Percentiles rank a stretch among this genome's conserved stretches.
Conservation (phyloP, 1,140 invertebrate species). For the Chrysoperla carnea region DNA sequence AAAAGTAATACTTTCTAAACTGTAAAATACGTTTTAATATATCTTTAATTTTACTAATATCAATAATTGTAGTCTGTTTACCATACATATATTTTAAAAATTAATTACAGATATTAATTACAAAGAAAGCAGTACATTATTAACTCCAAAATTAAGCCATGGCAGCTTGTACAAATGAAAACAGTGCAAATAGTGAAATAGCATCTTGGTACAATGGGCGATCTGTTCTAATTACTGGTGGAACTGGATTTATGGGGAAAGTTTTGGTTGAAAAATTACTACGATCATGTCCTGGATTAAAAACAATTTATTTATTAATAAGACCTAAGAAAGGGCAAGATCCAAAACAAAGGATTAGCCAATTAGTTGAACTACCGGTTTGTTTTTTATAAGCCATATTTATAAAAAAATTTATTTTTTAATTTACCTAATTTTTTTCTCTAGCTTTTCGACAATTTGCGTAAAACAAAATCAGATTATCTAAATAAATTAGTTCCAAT, state of each 20-base stretch:
- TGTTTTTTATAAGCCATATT: no score
- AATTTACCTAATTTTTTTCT: constrained; percentile 3
- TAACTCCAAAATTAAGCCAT: no score
- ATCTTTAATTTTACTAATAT: no score
- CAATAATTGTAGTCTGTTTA: no score
- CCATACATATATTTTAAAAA: no score
- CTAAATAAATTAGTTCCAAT: constrained; percentile 22
- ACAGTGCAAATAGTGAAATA: background rate
- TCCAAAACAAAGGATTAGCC: constrained; percentile 25
- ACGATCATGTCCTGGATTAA: constrained; percentile 43
- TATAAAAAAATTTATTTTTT: no score
- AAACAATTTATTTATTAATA: constrained; percentile 45
- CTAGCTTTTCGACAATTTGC: constrained; percentile 11
- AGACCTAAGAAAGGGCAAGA: constrained; percentile 40
- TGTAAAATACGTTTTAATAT: no score
- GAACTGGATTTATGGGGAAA: constrained; percentile 33
- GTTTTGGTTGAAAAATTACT: constrained; percentile 55
- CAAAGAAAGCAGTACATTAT: no score
- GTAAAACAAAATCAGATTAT: constrained; percentile 14
- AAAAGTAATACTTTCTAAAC: no score
- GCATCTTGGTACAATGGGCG: constrained; percentile 12
- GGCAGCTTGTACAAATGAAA: background rate
- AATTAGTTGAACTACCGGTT: constrained; percentile 34
- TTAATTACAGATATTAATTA: no score
- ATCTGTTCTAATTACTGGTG: constrained; percentile 20